Evolutionary conservation across 2,888 invertebrate genomes (phyloP), one percentile per base, ranked within the genome.

Genomic region (Plagodis pulveraria): DNA sequence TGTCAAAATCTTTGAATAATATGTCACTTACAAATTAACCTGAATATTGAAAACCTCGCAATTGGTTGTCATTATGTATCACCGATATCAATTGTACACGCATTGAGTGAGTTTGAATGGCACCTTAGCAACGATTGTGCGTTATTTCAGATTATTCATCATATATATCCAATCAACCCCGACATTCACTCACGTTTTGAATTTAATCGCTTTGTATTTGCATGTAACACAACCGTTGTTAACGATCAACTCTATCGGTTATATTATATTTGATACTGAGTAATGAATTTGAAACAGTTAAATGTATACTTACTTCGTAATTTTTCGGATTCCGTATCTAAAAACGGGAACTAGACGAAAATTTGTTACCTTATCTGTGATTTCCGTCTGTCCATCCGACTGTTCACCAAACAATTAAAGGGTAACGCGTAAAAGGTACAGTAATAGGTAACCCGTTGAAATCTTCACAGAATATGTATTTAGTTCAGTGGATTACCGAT

Each of bases 121-220:
- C 56, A 66, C 50, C 59, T 50, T 50, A 46, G 50, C 38, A 54
- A 58, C 55, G 62, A 42, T 42, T 44, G 34, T 41, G 32, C 61
- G 59, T 79, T 78, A 80, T 80, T 79, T 70, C 68, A 62, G 72
- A 75, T 75, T 77, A 80, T 80, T 76, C 66, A 61, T 76, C 70
- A 76, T 72, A 78, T 76, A 77, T 74, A 77, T 66, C 60, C 62
- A 73, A 80, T 77, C 73, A 75, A 76, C 75, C 69, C 67, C 58
- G 58, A 61, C 66, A 69, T 74, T 76, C 71, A 73, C 75, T 76
- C 72, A 76, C 63, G 65, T 69, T 70, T 67, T 65, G 58, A 63
- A 70, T 71, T 71, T 78, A 76, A 77, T 75, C 68, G 63, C 65
- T 62, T 56, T 56, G 64, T 74, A 67, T 72, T 70, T 72, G 66